phyloP scores from a whole-genome alignment of 2,888 invertebrate species.

The Xiphydria camelus region DNA sequence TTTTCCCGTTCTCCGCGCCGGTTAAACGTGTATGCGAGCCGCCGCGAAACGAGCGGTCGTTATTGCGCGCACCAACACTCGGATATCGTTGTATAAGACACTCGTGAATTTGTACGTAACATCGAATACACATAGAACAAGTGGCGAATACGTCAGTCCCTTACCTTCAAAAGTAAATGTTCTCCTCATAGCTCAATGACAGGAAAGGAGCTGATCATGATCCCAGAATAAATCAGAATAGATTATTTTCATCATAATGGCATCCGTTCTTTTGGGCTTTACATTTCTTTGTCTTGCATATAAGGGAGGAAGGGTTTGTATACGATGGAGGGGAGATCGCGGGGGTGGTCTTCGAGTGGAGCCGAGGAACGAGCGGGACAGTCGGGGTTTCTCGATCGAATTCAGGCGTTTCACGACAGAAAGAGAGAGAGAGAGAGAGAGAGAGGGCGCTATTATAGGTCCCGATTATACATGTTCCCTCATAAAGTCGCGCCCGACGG shows the following conservation, averaged over 20 bases:
- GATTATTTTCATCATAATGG: slow-evolving; percentile 56
- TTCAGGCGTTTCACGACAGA: slow-evolving; percentile 17
- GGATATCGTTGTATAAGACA: slow-evolving; percentile 46
- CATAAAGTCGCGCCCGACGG: no score
- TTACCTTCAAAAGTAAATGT: slow-evolving; percentile 60
- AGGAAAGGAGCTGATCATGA: slow-evolving; percentile 60
- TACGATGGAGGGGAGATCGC: no score
- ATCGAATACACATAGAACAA: slow-evolving; percentile 58
- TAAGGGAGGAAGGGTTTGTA: no score
- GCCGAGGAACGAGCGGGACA: no score
- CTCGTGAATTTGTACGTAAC: slow-evolving; percentile 55
- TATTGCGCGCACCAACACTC: slow-evolving; percentile 44
- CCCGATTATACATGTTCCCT: no score
- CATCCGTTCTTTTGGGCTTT: slow-evolving; percentile 37
- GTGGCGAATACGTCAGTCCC: slow-evolving; percentile 58
- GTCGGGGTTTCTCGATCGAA: no score
- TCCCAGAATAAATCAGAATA: slow-evolving; percentile 60
- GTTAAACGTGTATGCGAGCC: no score
- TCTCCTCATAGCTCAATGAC: slow-evolving; percentile 60
- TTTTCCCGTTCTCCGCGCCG: no score
- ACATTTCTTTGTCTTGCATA: slow-evolving; percentile 28
- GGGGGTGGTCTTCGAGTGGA: no score
- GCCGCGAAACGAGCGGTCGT: no score
- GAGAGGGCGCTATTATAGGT: no score
- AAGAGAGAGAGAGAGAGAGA: slow-evolving; percentile 16